Evolutionary conservation across 2,888 invertebrate species (phyloP), one percentile per base, ranked within the genome.

Genomic region (Callosobruchus maculatus): DNA sequence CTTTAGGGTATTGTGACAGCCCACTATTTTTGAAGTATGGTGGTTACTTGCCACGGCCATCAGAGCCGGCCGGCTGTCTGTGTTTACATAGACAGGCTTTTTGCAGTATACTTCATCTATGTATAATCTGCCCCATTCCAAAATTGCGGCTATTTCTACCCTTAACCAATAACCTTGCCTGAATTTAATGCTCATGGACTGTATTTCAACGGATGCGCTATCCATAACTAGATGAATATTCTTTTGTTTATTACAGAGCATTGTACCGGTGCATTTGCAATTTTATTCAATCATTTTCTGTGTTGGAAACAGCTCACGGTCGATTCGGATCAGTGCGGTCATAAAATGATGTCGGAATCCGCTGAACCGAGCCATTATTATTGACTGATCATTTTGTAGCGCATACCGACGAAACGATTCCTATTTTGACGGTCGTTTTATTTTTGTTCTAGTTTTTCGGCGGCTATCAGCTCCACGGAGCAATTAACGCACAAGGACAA

Each of bases 401-500:
- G 9, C 67, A n/a, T 67, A 20, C 21, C 67, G 21, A 67, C 9
- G 9, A 67, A 67, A 67, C 67, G 21, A 9, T 7, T 49, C 49
- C 49, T 49, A 49, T 49, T 49, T 49, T 49, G 49, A 69, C 20
- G 21, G 26, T 66, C 20, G 66, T 73, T 72, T 70, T 76, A 70
- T 72, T 72, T 74, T 70, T 74, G 70, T 81, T 81, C 20, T 78
- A 84, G 83, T 80, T 83, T 83, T 77, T 81, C 83, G 49, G 83
- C 83, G 5, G 82, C 83, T 20, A 80, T 83, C 80, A 82, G 79
- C 72, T 83, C 83, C 7, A 79, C 78, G 26, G 83, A 83, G 70
- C 78, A 80, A 22, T 71, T 83, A 21, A 81, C 80, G 0, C 79
- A 77, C 0, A 82, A 79, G 71, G 74, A 78, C 21, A 76, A 81